Evolutionary conservation across 2,888 invertebrate species (phyloP).

Genomic region (Drosophila tanythrix): DNA sequence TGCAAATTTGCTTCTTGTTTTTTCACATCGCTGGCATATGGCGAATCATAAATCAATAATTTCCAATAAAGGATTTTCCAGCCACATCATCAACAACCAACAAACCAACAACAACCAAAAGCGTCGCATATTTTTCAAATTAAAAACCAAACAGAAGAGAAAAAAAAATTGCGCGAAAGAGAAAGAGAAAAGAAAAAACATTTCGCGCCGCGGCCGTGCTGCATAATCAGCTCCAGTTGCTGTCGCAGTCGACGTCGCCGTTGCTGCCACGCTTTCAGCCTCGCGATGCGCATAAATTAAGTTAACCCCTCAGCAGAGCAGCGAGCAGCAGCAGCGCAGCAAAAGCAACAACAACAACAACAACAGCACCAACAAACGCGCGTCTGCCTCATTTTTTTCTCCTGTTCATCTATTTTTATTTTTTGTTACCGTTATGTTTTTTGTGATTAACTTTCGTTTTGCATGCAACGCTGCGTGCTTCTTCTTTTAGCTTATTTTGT

Average conservation of each 20-base stretch:
- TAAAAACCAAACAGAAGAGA: slow-evolving; percentile 62
- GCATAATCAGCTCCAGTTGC: slow-evolving; percentile 72
- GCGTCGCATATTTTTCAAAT: slow-evolving; percentile 83
- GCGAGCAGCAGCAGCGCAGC: slow-evolving; percentile 9
- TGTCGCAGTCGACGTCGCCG: slow-evolving; percentile 17
- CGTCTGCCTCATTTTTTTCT: slow-evolving; percentile 76
- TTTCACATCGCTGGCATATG: slow-evolving; percentile 35
- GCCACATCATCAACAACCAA: slow-evolving; percentile 39
- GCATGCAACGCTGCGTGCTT: slow-evolving; percentile 73
- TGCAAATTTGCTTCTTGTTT: background rate
- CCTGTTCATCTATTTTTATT: slow-evolving; percentile 55
- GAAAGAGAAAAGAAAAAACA: slow-evolving; percentile 51
- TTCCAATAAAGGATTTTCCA: slow-evolving; percentile 66
- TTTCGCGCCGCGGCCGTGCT: slow-evolving; percentile 53
- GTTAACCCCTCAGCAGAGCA: slow-evolving; percentile 70
- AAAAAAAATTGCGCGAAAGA: slow-evolving; percentile 28
- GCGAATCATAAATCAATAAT: slow-evolving; percentile 74
- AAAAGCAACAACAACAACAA: slow-evolving; percentile 17
- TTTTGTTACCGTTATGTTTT: slow-evolving; percentile 68
- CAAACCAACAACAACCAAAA: slow-evolving; percentile 27
- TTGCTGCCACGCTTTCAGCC: slow-evolving; percentile 66
- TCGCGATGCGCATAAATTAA: slow-evolving; percentile 76
- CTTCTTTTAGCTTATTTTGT: slow-evolving; percentile 35
- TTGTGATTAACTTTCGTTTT: slow-evolving; percentile 82
- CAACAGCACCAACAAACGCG: slow-evolving; percentile 33